Percentiles rank a stretch among this genome's conserved stretches.
These are phyloP conservation scores for Catharus bicknelli DNA, from an alignment of 2,113 vertebrate species.

Conservation along the genomic window DNA sequence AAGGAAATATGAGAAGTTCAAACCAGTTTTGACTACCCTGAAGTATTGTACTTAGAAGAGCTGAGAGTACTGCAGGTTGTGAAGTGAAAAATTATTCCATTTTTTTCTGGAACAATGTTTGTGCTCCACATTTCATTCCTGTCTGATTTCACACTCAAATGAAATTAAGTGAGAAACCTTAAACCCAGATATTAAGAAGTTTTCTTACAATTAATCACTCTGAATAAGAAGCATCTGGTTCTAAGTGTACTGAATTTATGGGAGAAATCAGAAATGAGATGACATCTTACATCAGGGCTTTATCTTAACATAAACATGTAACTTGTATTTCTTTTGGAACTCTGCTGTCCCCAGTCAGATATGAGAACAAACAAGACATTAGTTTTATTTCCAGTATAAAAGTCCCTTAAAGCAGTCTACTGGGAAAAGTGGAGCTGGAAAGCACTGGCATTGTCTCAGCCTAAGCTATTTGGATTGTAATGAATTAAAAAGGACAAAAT, in stretches of 20 bases:
- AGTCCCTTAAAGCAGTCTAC: slow-evolving; percentile 12
- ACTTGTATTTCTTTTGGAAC: slow-evolving; percentile 48
- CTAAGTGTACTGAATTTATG: neutral
- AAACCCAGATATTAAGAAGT: neutral
- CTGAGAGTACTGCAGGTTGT: neutral
- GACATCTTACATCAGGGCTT: neutral
- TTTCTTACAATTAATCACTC: slow-evolving; percentile 14
- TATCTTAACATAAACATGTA: slow-evolving; percentile 53
- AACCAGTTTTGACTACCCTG: neutral
- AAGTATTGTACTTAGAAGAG: neutral
- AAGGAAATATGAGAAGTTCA: neutral
- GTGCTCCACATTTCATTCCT: neutral
- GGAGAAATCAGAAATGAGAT: slow-evolving; percentile 14
- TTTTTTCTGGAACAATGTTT: slow-evolving; percentile 8
- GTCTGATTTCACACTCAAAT: neutral
- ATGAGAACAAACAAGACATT: slow-evolving; percentile 18
- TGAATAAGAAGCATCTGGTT: slow-evolving; percentile 18
- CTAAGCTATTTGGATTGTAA: neutral
- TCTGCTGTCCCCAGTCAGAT: neutral
- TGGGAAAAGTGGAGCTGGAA: slow-evolving; percentile 22
- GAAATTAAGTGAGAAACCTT: slow-evolving; percentile 7
- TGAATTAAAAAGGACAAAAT: slow-evolving; percentile 1
- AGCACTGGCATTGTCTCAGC: neutral
- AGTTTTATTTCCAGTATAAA: slow-evolving; percentile 19
- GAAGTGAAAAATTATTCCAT: neutral